Percentiles rank a stretch among this genome's conserved stretches.
phyloP scores from a whole-genome alignment of 2,888 invertebrate genomes.

The Chymomyza fuscimana region DNA sequence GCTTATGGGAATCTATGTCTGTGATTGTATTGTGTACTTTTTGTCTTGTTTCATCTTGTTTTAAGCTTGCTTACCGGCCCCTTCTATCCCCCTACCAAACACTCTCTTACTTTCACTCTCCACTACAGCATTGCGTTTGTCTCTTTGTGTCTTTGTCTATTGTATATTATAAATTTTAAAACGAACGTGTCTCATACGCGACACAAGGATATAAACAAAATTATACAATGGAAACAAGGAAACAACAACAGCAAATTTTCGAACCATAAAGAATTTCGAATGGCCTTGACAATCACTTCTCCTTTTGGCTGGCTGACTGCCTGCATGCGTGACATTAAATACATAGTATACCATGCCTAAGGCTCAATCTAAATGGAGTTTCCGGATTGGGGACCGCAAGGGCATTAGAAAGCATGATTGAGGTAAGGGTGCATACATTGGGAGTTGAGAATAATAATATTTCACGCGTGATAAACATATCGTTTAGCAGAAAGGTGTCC shows the following conservation, averaged over 20 bases:
- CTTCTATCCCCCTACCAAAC: background rate
- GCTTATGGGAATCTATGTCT: conserved; percentile 64
- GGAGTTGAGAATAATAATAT: conserved; percentile 48
- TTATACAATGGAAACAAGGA: conserved; percentile 42
- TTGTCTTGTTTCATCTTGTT: conserved; percentile 23
- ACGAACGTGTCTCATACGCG: conserved; percentile 62
- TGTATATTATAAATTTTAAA: conserved; percentile 71
- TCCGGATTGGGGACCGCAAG: too few species aligned
- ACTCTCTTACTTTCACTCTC: too few species aligned
- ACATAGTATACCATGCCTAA: background rate
- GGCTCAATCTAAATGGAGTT: too few species aligned
- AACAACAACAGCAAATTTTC: background rate
- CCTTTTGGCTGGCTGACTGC: background rate
- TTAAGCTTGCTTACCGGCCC: background rate
- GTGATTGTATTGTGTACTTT: conserved; percentile 67
- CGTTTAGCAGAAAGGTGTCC: background rate
- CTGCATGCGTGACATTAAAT: conserved; percentile 4
- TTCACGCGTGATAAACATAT: conserved; percentile 70
- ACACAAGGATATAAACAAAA: conserved; percentile 55
- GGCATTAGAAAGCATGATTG: too few species aligned
- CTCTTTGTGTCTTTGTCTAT: conserved; percentile 36
- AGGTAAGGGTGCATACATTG: too few species aligned
- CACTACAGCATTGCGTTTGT: too few species aligned
- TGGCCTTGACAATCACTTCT: conserved; percentile 70
- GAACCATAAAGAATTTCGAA: conserved; percentile 60